These are phyloP conservation scores for Ovibos moschatus DNA, from an alignment of 2,113 vertebrate species.

Conservation along the genomic window DNA sequence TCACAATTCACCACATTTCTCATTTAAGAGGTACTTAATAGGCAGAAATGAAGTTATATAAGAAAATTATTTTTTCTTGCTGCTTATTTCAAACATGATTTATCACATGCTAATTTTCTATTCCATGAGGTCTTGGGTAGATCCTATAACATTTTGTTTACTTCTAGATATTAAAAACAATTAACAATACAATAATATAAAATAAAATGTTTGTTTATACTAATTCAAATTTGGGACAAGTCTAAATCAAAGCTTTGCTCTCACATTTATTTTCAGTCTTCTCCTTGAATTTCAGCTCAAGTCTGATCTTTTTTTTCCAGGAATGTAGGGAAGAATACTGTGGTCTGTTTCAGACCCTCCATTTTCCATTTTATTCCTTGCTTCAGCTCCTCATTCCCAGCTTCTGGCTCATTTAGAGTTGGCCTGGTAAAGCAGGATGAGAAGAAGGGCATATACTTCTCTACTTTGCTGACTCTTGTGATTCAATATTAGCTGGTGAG, in stretches of 20 bases:
- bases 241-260: not conserved
- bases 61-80: not conserved
- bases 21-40: not conserved
- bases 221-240: not conserved
- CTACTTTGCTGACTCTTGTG: not conserved
- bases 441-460: not conserved
- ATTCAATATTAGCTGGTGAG: not conserved
- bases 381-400: not conserved
- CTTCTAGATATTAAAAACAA: not conserved
- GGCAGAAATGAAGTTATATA: not conserved
- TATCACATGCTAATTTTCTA: not conserved
- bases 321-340: not conserved
- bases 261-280: not conserved
- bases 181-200: not conserved
- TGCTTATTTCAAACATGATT: not conserved
- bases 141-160: not conserved
- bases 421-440: not conserved
- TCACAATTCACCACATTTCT: not conserved
- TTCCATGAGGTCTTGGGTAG: not conserved
- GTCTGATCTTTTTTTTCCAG: not conserved
- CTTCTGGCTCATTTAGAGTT: not conserved
- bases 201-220: not conserved
- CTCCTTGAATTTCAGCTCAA: not conserved
- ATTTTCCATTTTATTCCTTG: not conserved
- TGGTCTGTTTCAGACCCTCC: not conserved